A percentile compares a stretch with the other conserved stretches of the same genome.
These are phyloP conservation scores for Wiebesia pumilae DNA, from an alignment of 1,140 invertebrate genomes.

Conservation along the genomic window DNA sequence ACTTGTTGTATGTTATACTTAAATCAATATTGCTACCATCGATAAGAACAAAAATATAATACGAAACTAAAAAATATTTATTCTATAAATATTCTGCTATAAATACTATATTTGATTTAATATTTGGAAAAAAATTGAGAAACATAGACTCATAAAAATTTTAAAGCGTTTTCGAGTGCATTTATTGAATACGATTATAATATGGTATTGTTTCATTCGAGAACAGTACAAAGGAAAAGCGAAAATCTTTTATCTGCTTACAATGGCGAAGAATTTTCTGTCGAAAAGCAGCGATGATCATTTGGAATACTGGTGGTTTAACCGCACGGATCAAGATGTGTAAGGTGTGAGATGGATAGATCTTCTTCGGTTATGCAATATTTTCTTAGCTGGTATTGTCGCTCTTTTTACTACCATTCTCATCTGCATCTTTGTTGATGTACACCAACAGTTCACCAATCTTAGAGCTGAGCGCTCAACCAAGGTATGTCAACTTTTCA, in stretches of 20 bases:
- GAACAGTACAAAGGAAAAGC: background rate
- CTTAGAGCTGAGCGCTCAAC: slow-evolving; percentile 80
- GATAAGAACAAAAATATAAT: too few species aligned
- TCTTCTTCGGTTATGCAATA: slow-evolving; percentile 78
- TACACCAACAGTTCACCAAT: slow-evolving; percentile 79
- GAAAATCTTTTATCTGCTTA: background rate
- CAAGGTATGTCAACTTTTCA: slow-evolving; percentile 74
- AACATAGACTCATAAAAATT: too few species aligned
- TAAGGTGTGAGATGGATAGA: slow-evolving; percentile 56
- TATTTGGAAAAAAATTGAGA: too few species aligned
- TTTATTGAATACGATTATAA: too few species aligned
- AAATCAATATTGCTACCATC: too few species aligned
- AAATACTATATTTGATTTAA: too few species aligned
- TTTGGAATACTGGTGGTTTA: slow-evolving; percentile 69
- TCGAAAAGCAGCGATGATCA: slow-evolving; percentile 78
- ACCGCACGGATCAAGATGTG: slow-evolving; percentile 59
- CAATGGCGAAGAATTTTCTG: slow-evolving; percentile 68
- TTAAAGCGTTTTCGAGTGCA: too few species aligned
- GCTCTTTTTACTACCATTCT: slow-evolving; percentile 80
- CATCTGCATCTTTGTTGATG: slow-evolving; percentile 82
- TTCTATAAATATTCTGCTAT: too few species aligned
- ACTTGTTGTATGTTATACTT: too few species aligned
- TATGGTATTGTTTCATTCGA: too few species aligned
- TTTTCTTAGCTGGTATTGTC: slow-evolving; percentile 78
- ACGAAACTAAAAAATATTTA: too few species aligned